phyloP scores from a whole-genome alignment of 2,888 invertebrate species.

The Stegophylla sp. region DNA sequence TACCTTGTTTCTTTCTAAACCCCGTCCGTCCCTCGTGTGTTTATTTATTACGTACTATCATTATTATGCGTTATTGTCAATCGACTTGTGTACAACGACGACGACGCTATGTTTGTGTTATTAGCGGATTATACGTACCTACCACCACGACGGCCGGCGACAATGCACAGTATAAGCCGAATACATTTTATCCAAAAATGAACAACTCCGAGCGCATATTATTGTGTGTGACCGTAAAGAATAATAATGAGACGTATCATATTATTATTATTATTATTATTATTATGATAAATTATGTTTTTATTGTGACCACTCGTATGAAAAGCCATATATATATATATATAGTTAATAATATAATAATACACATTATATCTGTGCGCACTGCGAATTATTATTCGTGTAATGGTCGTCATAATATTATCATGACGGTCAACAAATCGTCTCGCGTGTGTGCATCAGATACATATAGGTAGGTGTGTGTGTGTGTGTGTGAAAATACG shows the following conservation, averaged over 20 bases:
- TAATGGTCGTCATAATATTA: conserved; percentile 22
- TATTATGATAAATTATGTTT: conserved; percentile 57
- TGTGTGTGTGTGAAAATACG: neutral
- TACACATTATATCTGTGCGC: conserved; percentile 1
- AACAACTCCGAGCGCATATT: conserved; percentile 19
- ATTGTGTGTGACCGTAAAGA: conserved; percentile 24
- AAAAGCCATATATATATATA: conserved; percentile 2
- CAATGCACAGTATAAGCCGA: conserved; percentile 3
- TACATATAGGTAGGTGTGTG: no score
- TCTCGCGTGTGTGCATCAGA: neutral
- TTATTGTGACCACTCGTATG: conserved; percentile 54
- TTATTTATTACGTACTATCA: no score
- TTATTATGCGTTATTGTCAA: conserved; percentile 50
- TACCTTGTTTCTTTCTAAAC: conserved; percentile 29
- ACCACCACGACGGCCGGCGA: neutral
- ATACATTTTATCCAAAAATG: conserved; percentile 9
- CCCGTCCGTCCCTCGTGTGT: conserved; percentile 6
- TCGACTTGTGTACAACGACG: conserved; percentile 20
- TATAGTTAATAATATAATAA: neutral
- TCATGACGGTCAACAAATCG: conserved; percentile 37
- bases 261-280: no score
- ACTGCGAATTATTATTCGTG: conserved; percentile 9
- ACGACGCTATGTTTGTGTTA: conserved; percentile 14
- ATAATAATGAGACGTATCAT: conserved; percentile 45
- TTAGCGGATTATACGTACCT: conserved; percentile 35